Percentiles rank a stretch among this genome's conserved stretches.
phyloP scores from a whole-genome alignment of 2,888 invertebrate species.

The Drosophila stalkeri region DNA sequence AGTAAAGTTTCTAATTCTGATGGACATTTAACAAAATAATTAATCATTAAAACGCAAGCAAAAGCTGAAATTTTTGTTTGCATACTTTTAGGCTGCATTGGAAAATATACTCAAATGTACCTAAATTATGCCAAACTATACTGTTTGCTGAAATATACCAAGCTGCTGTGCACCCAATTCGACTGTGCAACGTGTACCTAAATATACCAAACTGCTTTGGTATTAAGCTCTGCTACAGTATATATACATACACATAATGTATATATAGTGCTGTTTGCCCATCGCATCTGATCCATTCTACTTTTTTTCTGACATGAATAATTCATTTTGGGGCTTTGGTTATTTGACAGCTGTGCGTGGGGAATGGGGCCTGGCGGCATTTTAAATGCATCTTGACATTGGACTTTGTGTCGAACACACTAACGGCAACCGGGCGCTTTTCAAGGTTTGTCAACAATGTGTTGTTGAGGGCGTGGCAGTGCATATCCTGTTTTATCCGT shows the following conservation, averaged over 20 bases:
- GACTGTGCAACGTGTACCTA: not conserved
- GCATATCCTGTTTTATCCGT: conserved; percentile 26
- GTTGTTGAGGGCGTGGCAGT: conserved; percentile 19
- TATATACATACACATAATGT: not conserved
- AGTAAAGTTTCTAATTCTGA: not conserved
- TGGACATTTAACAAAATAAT: not conserved
- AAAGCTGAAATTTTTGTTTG: not conserved
- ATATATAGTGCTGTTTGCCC: not conserved
- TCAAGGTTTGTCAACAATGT: conserved; percentile 45
- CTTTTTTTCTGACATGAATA: conserved; percentile 2
- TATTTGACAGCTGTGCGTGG: not conserved
- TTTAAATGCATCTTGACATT: conserved; percentile 71
- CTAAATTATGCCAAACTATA: not conserved
- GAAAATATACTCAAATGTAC: not conserved
- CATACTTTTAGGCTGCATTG: not conserved
- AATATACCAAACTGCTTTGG: not conserved
- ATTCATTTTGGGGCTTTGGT: conserved; percentile 11
- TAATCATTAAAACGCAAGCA: not conserved
- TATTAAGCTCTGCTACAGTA: not conserved
- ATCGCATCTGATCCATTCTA: conserved; percentile 1
- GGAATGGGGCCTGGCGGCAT: conserved; percentile 30
- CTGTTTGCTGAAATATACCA: not conserved
- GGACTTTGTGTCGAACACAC: conserved; percentile 39
- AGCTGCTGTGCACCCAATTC: not conserved
- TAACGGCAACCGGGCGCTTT: conserved; percentile 27